A percentile compares a stretch with the other conserved stretches of the same genome.
Evolutionary conservation across 1,140 invertebrate genomes (phyloP).

Genomic region (Bactericera cockerelli): DNA sequence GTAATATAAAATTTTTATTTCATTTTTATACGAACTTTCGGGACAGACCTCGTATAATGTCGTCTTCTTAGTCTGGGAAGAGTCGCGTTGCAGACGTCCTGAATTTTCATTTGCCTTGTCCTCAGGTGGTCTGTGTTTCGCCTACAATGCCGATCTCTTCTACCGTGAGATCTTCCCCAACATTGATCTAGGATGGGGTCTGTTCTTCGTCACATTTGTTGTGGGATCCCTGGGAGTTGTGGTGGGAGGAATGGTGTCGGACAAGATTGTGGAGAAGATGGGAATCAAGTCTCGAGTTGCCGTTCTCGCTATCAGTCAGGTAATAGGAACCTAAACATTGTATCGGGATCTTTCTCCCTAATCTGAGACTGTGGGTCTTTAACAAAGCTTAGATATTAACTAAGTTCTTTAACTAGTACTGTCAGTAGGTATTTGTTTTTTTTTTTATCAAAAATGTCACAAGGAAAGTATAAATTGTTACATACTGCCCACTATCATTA

Average conservation of each 20-base stretch:
- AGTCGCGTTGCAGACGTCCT: no score
- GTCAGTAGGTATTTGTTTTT: no score
- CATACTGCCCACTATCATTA: no score
- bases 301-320: constrained; percentile 60
- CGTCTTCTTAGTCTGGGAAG: no score
- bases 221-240: constrained; percentile 78
- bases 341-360: neutral
- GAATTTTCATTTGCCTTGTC: constrained; percentile 17
- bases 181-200: constrained; percentile 71
- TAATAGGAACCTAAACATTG: constrained; percentile 21
- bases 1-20: no score
- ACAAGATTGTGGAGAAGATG: constrained; percentile 74
- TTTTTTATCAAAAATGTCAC: no score
- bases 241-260: constrained; percentile 71
- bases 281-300: constrained; percentile 70
- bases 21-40: no score
- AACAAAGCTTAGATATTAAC: no score
- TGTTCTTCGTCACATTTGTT: constrained; percentile 70
- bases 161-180: constrained; percentile 75
- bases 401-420: no score
- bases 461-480: no score
- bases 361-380: no score
- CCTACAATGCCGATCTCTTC: constrained; percentile 78
- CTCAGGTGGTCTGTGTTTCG: constrained; percentile 70
- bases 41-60: no score